phyloP scores from a whole-genome alignment of 2,113 vertebrate genomes.

The Poeciliopsis prolifica region DNA sequence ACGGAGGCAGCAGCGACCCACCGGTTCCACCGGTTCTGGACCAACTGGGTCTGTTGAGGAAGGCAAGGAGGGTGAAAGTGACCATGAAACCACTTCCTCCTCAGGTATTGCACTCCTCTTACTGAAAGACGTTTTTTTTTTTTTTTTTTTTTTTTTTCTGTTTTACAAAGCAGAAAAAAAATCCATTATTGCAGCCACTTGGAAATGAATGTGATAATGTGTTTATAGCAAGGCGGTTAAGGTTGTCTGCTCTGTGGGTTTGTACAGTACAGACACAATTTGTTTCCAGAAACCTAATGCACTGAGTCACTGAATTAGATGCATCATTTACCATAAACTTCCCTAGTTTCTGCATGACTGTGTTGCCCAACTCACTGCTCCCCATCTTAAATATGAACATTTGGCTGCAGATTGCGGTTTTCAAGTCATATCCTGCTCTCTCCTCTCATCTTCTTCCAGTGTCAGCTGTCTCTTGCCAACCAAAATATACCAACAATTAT shows the following conservation, averaged over 20 bases:
- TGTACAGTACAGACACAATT: not conserved
- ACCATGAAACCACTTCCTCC: constrained; percentile 95
- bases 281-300: not conserved
- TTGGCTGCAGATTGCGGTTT: constrained; percentile 49
- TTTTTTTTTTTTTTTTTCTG: no score
- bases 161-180: not conserved
- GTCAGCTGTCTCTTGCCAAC: constrained; percentile 55
- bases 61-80: constrained; percentile 90
- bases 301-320: constrained; percentile 42
- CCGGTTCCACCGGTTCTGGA: constrained; percentile 81
- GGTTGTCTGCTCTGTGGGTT: not conserved
- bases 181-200: not conserved
- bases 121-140: not conserved
- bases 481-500: constrained; percentile 60
- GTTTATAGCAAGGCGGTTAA: not conserved
- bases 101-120: constrained; percentile 80
- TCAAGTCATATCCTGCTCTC: constrained; percentile 47
- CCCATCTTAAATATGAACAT: constrained; percentile 37
- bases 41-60: constrained; percentile 81
- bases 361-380: not conserved
- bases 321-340: constrained; percentile 51
- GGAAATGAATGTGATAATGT: not conserved
- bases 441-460: constrained; percentile 26
- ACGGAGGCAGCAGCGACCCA: constrained; percentile 80
- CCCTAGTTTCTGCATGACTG: not conserved